These are phyloP conservation scores for Charina bottae DNA, from an alignment of 2,113 vertebrate species.

Conservation along the genomic window DNA sequence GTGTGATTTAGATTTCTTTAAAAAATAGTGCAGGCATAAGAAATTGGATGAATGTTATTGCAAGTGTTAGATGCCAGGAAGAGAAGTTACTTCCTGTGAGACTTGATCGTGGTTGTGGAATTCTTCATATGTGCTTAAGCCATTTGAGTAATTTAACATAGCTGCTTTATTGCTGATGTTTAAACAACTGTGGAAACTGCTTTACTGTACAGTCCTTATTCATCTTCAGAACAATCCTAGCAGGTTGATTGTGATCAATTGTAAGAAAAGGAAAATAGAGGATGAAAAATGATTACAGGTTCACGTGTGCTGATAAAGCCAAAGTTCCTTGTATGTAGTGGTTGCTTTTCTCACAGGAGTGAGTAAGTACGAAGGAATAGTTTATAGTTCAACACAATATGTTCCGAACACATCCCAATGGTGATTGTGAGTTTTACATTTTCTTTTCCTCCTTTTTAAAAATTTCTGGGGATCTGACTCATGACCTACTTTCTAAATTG, in stretches of 20 bases:
- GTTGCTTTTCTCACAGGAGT: neutral
- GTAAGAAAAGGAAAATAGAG: neutral
- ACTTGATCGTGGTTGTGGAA: neutral
- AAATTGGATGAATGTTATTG: neutral
- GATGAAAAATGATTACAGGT: neutral
- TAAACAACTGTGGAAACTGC: neutral
- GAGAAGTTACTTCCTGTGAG: neutral
- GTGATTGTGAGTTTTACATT: neutral
- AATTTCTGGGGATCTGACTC: neutral
- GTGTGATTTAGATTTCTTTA: neutral
- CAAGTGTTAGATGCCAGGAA: neutral
- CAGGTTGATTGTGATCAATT: neutral
- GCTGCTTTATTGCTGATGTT: neutral
- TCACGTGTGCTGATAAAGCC: neutral
- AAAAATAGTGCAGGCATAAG: neutral
- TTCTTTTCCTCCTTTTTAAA: neutral
- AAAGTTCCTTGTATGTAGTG: too few species aligned
- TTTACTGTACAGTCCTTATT: neutral
- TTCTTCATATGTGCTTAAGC: neutral
- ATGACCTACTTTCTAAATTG: neutral
- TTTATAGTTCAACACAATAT: neutral
- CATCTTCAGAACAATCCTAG: neutral
- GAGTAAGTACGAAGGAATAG: neutral
- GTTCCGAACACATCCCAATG: neutral
- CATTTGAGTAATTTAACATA: neutral